These are phyloP conservation scores for Neoaliturus tenellus DNA, from an alignment of 2,888 invertebrate species.

Conservation along the genomic window DNA sequence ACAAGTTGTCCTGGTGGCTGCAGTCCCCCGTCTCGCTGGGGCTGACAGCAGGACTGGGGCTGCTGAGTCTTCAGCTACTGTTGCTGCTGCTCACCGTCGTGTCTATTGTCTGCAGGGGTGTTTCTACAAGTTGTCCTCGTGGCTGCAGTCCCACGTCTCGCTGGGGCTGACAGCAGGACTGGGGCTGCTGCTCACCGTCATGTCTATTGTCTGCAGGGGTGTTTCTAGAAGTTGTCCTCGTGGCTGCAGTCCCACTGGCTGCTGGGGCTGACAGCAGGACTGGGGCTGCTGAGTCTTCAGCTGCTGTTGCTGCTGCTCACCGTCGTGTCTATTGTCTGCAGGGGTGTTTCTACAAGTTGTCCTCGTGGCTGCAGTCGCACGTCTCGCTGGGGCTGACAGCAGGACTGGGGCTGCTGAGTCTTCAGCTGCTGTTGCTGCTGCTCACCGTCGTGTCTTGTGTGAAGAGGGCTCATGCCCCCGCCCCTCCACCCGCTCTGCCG, in stretches of 20 bases:
- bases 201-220: conserved; percentile 78
- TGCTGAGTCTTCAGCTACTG: conserved; percentile 84
- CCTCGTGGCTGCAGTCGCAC: conserved; percentile 87
- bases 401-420: conserved; percentile 80
- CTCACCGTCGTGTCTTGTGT: conserved; percentile 61
- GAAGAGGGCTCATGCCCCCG: not conserved
- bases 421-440: conserved; percentile 83
- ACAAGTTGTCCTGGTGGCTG: conserved; percentile 84
- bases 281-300: conserved; percentile 82
- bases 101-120: conserved; percentile 79
- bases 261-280: conserved; percentile 79
- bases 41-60: conserved; percentile 79
- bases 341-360: conserved; percentile 83
- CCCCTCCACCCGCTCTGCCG: not conserved
- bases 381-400: conserved; percentile 81
- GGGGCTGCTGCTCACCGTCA: conserved; percentile 73
- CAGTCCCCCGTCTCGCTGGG: conserved; percentile 84
- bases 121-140: conserved; percentile 80
- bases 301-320: conserved; percentile 78
- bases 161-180: conserved; percentile 81
- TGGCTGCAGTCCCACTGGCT: conserved; percentile 88
- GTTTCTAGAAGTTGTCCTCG: conserved; percentile 80
- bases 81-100: conserved; percentile 75
- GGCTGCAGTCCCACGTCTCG: conserved; percentile 86
- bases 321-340: conserved; percentile 70